phyloP scores from a whole-genome alignment of 1,140 invertebrate genomes.

The Drosophila sproati region DNA sequence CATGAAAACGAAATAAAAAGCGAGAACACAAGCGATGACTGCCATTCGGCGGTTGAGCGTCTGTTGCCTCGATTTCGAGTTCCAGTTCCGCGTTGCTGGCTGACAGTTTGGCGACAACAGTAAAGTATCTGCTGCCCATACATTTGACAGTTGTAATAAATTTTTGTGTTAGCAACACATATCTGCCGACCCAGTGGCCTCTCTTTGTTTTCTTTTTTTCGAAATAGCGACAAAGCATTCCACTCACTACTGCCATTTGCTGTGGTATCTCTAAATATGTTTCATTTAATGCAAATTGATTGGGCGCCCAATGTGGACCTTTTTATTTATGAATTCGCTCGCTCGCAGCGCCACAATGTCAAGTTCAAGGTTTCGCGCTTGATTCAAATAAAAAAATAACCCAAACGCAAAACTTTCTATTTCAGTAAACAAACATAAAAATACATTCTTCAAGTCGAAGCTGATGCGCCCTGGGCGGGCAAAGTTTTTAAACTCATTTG shows the following conservation, averaged over 20 bases:
- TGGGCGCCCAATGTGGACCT: slow-evolving; percentile 68
- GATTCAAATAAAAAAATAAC: slow-evolving; percentile 10
- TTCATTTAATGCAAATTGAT: slow-evolving; percentile 79
- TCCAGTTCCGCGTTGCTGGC: slow-evolving; percentile 19
- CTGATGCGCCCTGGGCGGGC: not conserved
- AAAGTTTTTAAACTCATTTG: slow-evolving; percentile 76
- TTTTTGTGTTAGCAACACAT: slow-evolving; percentile 60
- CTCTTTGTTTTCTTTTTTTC: slow-evolving; percentile 7
- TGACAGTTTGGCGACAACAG: slow-evolving; percentile 51
- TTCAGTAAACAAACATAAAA: slow-evolving; percentile 9
- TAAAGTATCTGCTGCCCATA: slow-evolving; percentile 68
- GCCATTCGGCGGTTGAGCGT: not conserved
- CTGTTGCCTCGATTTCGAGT: slow-evolving; percentile 22
- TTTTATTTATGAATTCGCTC: slow-evolving; percentile 70
- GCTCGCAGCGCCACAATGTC: slow-evolving; percentile 56
- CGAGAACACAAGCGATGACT: slow-evolving; percentile 24
- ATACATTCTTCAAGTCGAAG: slow-evolving; percentile 25
- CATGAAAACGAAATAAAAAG: slow-evolving; percentile 60
- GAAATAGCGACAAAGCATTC: slow-evolving; percentile 64
- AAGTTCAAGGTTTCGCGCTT: slow-evolving; percentile 31
- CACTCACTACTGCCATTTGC: slow-evolving; percentile 1
- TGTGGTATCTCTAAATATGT: slow-evolving; percentile 46
- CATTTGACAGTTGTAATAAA: slow-evolving; percentile 76
- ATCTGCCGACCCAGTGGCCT: slow-evolving; percentile 25
- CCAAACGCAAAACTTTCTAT: slow-evolving; percentile 5